These are phyloP conservation scores for Pseudolaguvia tuberculata DNA, from an alignment of 2,113 vertebrate genomes.

Conservation along the genomic window DNA sequence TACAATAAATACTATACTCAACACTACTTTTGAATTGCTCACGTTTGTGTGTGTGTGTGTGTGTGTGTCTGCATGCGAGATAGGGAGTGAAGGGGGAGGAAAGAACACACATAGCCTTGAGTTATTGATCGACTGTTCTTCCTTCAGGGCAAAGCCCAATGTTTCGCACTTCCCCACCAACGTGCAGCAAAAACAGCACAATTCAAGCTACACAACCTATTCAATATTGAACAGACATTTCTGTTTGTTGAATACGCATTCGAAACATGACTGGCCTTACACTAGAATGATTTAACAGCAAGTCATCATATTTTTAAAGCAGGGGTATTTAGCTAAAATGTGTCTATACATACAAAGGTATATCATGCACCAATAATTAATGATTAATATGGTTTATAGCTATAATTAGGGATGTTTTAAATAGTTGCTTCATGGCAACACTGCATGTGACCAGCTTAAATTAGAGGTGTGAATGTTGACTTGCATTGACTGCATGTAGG, in stretches of 20 bases:
- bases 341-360: background rate
- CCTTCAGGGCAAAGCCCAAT: constrained; percentile 20
- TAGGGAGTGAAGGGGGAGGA: background rate
- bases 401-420: background rate
- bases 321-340: background rate
- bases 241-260: constrained; percentile 18
- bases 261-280: constrained; percentile 6
- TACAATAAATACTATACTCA: background rate
- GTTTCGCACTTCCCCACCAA: constrained; percentile 6
- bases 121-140: constrained; percentile 28
- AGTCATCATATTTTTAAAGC: background rate
- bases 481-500: too few species aligned
- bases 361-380: background rate
- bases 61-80: background rate
- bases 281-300: constrained; percentile 22
- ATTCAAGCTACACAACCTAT: constrained; percentile 38
- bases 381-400: background rate
- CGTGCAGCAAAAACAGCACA: constrained; percentile 35
- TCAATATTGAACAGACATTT: constrained; percentile 39
- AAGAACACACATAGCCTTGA: constrained; percentile 29
- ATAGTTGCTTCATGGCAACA: background rate
- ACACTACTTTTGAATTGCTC: background rate
- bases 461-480: background rate
- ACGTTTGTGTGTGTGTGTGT: background rate
- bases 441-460: background rate